Base-by-base conservation (phyloP, 2,888 invertebrate species). In the Dugesia japonica region DNA sequence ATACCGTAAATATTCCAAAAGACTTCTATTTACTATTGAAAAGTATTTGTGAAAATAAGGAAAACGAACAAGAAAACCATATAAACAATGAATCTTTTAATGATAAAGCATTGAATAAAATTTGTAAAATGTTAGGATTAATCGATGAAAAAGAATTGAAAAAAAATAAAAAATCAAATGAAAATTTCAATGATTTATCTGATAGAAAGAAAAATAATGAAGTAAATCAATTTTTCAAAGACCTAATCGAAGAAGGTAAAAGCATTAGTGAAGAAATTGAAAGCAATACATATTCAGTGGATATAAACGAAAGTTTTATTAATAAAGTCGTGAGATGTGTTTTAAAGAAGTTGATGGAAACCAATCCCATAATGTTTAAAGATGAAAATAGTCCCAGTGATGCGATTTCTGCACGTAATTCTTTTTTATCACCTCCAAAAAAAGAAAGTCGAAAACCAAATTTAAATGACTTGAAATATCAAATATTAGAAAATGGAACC, bases 51-150 rank as follows among this genome's bases (percentile, higher is more conserved):
- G 20, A 4, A 56, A 56, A n/a, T n/a, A 56, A 56, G 17, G 56
- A 56, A 1, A 7, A 56, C 7, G 23, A 56, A 9, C 4, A n/a
- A 9, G 4, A 1, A 4, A 56, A 23, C 17, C 7, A 13, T n/a
- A 20, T 4, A 23, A 23, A 56, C 4, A 56, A 4, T 7, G 9
- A 56, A n/a, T n/a, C 7, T 9, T 4, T 4, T 4, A 56, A 56
- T 56, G 56, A 56, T 13, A 56, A 56, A 23, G 56, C 56, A 4
- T 56, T 56, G 56, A 56, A 56, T n/a, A 23, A 56, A 56, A 56
- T 56, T 56, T 56, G 56, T 56, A 56, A 56, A n/a, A 56, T 56
- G 56, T n/a, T 56, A 4, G 56, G 56, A n/a, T 4, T 56, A 56
- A 56, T 56, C 7, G 56, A 56, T 20, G 56, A 23, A 56, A 1